Evolutionary conservation across 1,140 invertebrate genomes (phyloP).

Genomic region (Habropoda laboriosa): DNA sequence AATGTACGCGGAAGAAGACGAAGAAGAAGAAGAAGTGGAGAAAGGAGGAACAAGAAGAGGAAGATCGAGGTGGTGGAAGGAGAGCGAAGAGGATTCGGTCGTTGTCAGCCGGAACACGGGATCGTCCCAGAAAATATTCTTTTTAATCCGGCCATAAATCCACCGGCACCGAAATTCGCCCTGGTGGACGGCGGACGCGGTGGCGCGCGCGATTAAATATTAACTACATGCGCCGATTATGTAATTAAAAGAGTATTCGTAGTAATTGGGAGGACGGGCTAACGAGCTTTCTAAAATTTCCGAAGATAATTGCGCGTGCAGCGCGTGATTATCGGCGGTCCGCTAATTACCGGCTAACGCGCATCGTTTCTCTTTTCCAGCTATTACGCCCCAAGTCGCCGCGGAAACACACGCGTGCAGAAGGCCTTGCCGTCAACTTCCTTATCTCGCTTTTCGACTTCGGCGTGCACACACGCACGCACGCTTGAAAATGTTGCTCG

Average conservation of each 20-base stretch:
- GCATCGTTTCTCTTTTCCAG: conserved; percentile 57
- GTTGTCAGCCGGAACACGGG: conserved; percentile 16
- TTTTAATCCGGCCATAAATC: conserved; percentile 17
- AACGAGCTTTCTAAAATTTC: conserved; percentile 42
- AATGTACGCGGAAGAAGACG: conserved; percentile 51
- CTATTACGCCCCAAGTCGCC: conserved; percentile 39
- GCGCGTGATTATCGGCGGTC: conserved; percentile 32
- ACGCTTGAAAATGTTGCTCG: not conserved
- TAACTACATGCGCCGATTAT: conserved; percentile 44
- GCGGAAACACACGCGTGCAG: conserved; percentile 8
- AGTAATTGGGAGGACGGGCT: conserved; percentile 40
- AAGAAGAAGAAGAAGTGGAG: conserved; percentile 11
- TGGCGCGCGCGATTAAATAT: conserved; percentile 18
- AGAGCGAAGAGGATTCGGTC: not conserved
- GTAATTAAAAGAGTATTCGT: conserved; percentile 57
- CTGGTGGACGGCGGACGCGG: not conserved
- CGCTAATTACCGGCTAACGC: conserved; percentile 46
- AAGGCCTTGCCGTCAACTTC: no score
- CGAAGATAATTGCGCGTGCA: conserved; percentile 47
- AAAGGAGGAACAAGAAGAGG: not conserved
- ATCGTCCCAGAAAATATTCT: conserved; percentile 17
- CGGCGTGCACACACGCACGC: no score
- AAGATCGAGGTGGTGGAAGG: no score
- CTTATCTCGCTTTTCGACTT: conserved; percentile 5
- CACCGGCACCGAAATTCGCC: not conserved